Evolutionary conservation across 2,797 vertebrate genomes (phyloP).

Genomic region (Muraenolepis orangiensis): DNA sequence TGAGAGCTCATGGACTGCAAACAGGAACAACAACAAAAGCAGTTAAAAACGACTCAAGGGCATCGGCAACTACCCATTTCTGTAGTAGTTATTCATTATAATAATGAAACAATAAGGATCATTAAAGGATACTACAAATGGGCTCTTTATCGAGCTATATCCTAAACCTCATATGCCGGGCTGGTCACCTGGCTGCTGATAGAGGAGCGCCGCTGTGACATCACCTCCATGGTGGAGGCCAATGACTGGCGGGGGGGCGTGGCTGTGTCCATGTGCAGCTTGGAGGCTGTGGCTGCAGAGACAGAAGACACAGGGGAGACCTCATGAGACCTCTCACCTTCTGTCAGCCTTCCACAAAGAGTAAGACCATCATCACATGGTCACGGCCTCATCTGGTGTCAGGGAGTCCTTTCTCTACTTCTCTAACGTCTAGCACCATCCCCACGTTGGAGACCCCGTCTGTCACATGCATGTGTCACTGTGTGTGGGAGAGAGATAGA

Average conservation of each 20-base stretch:
- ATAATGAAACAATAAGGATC: not conserved
- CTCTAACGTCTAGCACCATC: not conserved
- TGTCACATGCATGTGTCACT: not conserved
- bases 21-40: constrained; percentile 21
- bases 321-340: not conserved
- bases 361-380: not conserved
- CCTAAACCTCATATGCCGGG: not conserved
- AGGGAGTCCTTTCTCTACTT: not conserved
- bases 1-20: constrained; percentile 88
- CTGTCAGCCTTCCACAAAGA: not conserved
- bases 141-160: not conserved
- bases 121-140: not conserved
- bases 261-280: constrained; percentile 87
- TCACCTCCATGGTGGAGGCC: constrained; percentile 80
- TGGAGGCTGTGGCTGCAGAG: constrained; percentile 85
- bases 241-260: constrained; percentile 84
- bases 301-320: constrained; percentile 26
- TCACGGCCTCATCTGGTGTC: not conserved
- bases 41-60: not conserved
- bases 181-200: constrained; percentile 85
- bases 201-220: constrained; percentile 83
- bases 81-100: not conserved
- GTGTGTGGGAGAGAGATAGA: no score
- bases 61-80: no score
- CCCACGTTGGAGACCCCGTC: not conserved